Percentiles rank a stretch among this genome's conserved stretches.
These are phyloP conservation scores for Taurulus bubalis DNA, from an alignment of 2,113 vertebrate genomes.

Conservation along the genomic window DNA sequence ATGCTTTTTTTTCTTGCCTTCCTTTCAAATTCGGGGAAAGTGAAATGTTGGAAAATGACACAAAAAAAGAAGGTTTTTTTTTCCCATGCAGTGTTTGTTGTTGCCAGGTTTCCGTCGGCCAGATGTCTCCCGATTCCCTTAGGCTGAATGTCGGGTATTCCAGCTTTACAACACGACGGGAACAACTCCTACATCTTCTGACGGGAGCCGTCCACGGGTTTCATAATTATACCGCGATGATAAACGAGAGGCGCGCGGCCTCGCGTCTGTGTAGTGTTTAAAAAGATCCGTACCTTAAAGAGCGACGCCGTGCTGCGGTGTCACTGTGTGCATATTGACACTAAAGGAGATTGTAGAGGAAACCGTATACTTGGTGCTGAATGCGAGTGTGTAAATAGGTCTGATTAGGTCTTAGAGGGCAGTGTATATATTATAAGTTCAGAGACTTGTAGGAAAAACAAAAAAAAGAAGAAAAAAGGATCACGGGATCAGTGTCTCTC, in stretches of 20 bases:
- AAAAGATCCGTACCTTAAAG: conserved; percentile 61
- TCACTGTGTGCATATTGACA: conserved; percentile 26
- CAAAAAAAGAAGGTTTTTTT: neutral
- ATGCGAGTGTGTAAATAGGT: conserved; percentile 11
- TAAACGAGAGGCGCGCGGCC: conserved; percentile 8
- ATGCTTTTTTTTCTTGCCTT: conserved; percentile 10
- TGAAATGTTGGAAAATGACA: conserved; percentile 39
- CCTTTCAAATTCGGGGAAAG: conserved; percentile 13
- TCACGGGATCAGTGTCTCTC: conserved; percentile 54
- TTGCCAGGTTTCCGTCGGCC: conserved; percentile 45
- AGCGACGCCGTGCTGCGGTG: conserved; percentile 38
- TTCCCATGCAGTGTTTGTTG: conserved; percentile 14
- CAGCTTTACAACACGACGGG: conserved; percentile 16
- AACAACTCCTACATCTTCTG: conserved; percentile 41
- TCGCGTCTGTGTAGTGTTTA: conserved; percentile 59
- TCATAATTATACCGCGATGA: conserved; percentile 3
- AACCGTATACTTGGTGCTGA: conserved; percentile 28
- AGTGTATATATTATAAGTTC: conserved; percentile 47
- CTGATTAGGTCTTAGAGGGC: conserved; percentile 32
- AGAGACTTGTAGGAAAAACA: neutral
- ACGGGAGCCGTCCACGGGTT: neutral
- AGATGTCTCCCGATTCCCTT: conserved; percentile 26
- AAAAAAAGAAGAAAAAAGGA: conserved; percentile 33
- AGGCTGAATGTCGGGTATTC: neutral
- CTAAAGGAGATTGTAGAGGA: conserved; percentile 35